Conservation (phyloP, 2,888 invertebrate species). For the Lochmaea capreae region DNA sequence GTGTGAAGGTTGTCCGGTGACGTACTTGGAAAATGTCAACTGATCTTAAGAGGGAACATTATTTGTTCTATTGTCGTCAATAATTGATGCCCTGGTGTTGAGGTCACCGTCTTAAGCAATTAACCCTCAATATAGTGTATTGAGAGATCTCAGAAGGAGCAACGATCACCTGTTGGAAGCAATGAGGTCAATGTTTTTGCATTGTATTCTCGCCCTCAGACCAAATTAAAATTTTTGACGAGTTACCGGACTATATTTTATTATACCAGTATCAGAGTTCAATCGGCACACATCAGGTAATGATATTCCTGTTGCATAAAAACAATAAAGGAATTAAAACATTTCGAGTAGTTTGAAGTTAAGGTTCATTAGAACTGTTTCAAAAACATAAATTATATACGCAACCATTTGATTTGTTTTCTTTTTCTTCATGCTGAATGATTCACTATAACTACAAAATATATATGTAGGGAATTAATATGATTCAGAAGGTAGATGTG, state of each 20-base stretch:
- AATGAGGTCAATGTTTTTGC: no score
- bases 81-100: no score
- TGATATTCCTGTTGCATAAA: slow-evolving; percentile 3
- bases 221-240: background rate
- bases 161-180: no score
- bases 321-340: slow-evolving; percentile 16
- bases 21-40: no score
- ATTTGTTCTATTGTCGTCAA: no score
- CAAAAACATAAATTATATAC: background rate
- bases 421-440: background rate
- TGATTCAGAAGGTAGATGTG: background rate
- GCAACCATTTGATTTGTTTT: slow-evolving; percentile 3
- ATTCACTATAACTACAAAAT: background rate
- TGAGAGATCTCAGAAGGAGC: no score
- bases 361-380: background rate
- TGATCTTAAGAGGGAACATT: no score
- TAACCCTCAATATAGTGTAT: no score
- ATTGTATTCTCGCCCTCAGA: no score
- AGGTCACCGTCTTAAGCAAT: no score
- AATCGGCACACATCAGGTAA: background rate
- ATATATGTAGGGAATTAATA: slow-evolving; percentile 12
- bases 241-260: background rate
- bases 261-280: background rate
- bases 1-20: no score
- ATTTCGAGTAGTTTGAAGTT: slow-evolving; percentile 3